Percentiles rank a stretch among this genome's conserved stretches.
Conservation (phyloP, 92 coral and sea anemone genomes). For the Paramuricea clavata region DNA sequence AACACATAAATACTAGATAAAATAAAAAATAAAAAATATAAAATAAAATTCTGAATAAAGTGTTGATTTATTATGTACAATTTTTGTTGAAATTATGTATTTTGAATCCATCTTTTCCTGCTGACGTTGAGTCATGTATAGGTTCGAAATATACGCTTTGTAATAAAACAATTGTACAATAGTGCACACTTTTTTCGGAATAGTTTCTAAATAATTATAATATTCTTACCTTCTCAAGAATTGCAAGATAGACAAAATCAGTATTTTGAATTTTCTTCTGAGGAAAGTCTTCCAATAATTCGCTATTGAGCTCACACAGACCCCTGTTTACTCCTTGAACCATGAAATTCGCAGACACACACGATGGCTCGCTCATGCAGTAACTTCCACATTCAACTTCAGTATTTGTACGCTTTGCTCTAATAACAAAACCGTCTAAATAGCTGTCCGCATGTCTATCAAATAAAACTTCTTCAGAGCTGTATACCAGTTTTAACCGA, state of each 20-base stretch:
- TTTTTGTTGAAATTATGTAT: neutral
- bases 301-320: constrained; percentile 21
- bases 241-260: constrained; percentile 1
- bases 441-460: neutral
- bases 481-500: neutral
- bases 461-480: neutral
- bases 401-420: neutral
- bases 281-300: neutral
- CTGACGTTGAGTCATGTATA: neutral
- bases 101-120: neutral
- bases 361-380: neutral
- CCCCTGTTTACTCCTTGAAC: neutral
- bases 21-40: too few relatives aligned
- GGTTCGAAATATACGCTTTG: neutral
- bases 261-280: neutral
- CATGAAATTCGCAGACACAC: constrained; percentile 17
- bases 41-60: too few relatives aligned
- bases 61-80: too few relatives aligned
- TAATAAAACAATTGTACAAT: neutral
- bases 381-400: constrained; percentile 21
- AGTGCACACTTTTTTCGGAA: neutral
- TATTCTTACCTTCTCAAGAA: constrained; percentile 1
- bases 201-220: neutral
- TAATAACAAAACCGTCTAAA: neutral
- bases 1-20: too few relatives aligned